Evolutionary conservation across 37 sponge, comb jelly and placozoan genomes (phyloP), one percentile per base, ranked within the genome.

Genomic region (Mnemiopsis leidyi): DNA sequence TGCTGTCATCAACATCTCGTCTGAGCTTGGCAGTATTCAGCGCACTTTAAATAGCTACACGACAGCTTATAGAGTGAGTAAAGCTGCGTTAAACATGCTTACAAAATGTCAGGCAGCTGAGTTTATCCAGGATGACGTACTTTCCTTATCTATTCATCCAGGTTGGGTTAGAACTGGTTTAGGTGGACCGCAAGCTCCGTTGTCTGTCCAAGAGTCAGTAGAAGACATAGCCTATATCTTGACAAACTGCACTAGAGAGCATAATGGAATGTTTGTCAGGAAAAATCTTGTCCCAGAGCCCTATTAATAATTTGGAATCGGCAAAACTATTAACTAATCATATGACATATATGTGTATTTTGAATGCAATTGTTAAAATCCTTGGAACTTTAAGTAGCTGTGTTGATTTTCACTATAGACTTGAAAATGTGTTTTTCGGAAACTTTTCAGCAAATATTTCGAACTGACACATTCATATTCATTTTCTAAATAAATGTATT

Each of bases 31-130:
- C 3, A 85, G 90, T 32, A 85, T 85, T 23, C n/a, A 23, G 2
- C 18, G 25, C 30, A 40, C 61, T 5, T 39, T 23, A 38, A 33
- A 40, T 0, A 21, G 3, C 0, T 35, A 28, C 16, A 40, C 90
- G 24, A 40, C 67, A 0, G 32, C 48, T 23, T 85, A 85, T 85
- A 9, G 35, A 23, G 67, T 85, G 16, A 85, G 90, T 61, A 85
- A 85, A 38, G 48, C 90, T 85, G 90, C 90, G 5, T 23, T 85
- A 25, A 85, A 85, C 25, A 85, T 85, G 90, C 90, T 85, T 0
- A 85, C 90, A 20, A 34, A 38, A 32, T 26, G 31, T 23, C 31
- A 26, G 1, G 39, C 67, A 28, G 1, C 36, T 38, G 90, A 85
- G 23, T 38, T 85, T 38, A 21, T 85, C 32, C 0, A 85, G 3